phyloP scores from a whole-genome alignment of 2,113 vertebrate genomes.

The Anolis sagrei region DNA sequence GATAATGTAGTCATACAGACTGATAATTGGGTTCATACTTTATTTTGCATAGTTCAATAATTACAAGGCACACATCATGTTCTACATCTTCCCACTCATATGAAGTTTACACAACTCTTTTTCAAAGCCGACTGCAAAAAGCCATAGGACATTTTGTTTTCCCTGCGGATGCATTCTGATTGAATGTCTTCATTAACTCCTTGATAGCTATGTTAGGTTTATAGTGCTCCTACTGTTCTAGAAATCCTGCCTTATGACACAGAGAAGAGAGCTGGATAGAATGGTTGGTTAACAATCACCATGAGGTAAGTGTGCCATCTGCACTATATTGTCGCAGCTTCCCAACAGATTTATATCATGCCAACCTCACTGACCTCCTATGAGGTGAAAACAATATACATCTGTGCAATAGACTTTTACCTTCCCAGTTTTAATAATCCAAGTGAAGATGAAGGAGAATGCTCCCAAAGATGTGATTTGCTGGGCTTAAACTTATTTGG shows the following conservation, averaged over 20 bases:
- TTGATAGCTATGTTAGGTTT: conserved; percentile 3
- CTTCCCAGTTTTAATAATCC: background rate
- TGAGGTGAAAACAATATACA: background rate
- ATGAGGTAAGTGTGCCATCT: background rate
- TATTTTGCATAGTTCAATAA: background rate
- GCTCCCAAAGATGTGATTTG: background rate
- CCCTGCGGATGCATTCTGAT: conserved; percentile 31
- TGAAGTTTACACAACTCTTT: background rate
- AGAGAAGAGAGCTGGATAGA: background rate
- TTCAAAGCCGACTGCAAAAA: conserved; percentile 15
- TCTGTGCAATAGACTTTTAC: background rate
- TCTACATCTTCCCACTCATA: background rate
- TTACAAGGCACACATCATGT: background rate
- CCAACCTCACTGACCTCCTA: background rate
- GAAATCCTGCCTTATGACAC: background rate
- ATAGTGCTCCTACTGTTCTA: background rate
- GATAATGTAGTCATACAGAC: background rate
- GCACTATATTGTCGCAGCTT: background rate
- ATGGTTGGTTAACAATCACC: background rate
- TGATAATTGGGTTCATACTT: background rate
- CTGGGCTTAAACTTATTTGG: background rate
- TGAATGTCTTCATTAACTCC: background rate
- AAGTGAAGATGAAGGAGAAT: background rate
- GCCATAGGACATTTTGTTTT: conserved; percentile 11
- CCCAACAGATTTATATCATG: background rate